A percentile compares a stretch with the other conserved stretches of the same genome.
Conservation (phyloP, 2,888 invertebrate species). For the Phaedon cochleariae region DNA sequence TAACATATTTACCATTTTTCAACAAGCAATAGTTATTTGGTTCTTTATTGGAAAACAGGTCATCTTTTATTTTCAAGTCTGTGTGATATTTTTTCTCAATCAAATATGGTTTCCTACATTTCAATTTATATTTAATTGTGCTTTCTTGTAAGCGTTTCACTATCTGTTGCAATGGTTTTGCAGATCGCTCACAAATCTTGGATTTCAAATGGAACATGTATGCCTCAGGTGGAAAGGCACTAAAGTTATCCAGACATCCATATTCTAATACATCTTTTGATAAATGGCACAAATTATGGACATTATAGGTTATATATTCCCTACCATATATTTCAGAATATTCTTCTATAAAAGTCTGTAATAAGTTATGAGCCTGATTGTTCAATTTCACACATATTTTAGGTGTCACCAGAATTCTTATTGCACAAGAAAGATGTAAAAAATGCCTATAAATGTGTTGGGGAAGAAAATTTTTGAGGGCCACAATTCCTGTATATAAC, state of each 20-base stretch:
- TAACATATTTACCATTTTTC: constrained; percentile 8
- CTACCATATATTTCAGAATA: constrained; percentile 35
- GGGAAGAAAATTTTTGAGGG: constrained; percentile 10
- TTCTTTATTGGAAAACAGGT: not conserved
- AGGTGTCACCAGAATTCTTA: constrained; percentile 14
- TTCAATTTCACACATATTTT: constrained; percentile 7
- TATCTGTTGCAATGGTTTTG: constrained; percentile 10
- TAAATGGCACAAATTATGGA: constrained; percentile 42
- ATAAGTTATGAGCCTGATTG: constrained; percentile 9
- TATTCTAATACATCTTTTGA: too few species aligned
- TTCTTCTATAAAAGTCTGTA: constrained; percentile 7
- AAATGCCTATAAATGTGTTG: constrained; percentile 3
- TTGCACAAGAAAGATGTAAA: constrained; percentile 12
- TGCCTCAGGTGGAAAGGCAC: constrained; percentile 31
- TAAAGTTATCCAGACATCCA: constrained; percentile 46
- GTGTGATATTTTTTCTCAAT: not conserved
- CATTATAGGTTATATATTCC: constrained; percentile 40
- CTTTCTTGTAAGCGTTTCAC: not conserved
- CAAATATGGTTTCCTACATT: not conserved
- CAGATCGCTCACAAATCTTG: constrained; percentile 2
- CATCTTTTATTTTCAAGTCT: not conserved
- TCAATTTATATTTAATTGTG: not conserved
- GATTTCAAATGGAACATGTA: constrained; percentile 7
- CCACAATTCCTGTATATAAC: constrained; percentile 15
- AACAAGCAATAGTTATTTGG: constrained; percentile 11